Percentiles rank a stretch among this genome's conserved stretches.
These are phyloP conservation scores for Ammodytes marinus DNA, from an alignment of 2,113 vertebrate species.

Conservation along the genomic window DNA sequence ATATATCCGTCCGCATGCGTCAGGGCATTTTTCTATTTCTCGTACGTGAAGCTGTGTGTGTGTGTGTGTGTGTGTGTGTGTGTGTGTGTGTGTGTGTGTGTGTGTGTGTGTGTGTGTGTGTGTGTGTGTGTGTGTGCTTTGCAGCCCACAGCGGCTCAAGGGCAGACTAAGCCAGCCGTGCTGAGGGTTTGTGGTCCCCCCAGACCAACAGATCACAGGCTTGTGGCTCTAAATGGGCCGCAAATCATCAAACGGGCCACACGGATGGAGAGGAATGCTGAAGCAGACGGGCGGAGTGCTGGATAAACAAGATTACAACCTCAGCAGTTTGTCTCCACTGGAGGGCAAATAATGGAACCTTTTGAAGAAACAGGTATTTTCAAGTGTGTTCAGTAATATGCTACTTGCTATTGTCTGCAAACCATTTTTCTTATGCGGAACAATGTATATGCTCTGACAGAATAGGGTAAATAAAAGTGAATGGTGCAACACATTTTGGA, in stretches of 20 bases:
- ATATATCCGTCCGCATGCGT: constrained; percentile 1
- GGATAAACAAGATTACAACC: constrained; percentile 66
- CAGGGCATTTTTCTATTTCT: too few species aligned
- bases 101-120: too few species aligned
- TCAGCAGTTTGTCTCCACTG: constrained; percentile 48
- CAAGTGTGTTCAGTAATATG: not conserved
- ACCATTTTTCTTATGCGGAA: not conserved
- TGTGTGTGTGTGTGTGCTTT: not conserved
- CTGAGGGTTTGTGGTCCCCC: constrained; percentile 66
- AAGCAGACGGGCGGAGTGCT: constrained; percentile 49
- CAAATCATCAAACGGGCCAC: constrained; percentile 76
- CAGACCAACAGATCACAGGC: constrained; percentile 70
- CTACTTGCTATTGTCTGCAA: not conserved
- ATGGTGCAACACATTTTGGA: not conserved
- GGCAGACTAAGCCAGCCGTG: constrained; percentile 57
- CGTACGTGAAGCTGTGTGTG: too few species aligned
- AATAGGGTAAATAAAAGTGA: not conserved
- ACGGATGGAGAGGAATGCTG: constrained; percentile 60
- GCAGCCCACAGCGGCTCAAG: constrained; percentile 42
- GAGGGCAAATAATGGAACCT: constrained; percentile 37
- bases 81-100: too few species aligned
- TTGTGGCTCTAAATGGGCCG: constrained; percentile 71
- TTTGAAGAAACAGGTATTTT: not conserved
- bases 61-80: too few species aligned
- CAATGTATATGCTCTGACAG: not conserved